These are phyloP conservation scores for Whitmania pigra DNA, from an alignment of 1,140 invertebrate species.

Conservation along the genomic window DNA sequence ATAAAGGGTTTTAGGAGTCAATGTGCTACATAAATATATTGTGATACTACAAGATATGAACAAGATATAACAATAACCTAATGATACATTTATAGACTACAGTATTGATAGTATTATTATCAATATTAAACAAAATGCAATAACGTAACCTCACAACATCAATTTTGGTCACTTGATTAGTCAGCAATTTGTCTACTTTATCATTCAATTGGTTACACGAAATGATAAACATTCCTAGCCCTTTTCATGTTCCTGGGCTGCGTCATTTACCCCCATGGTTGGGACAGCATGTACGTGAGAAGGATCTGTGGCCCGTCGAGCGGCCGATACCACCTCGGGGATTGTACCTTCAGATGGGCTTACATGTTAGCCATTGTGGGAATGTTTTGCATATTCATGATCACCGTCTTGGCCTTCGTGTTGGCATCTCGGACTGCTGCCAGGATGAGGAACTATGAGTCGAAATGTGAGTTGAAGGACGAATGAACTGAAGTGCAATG, in stretches of 20 bases:
- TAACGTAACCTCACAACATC: background rate
- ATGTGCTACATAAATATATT: too few relatives aligned
- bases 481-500: too few relatives aligned
- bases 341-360: conserved; percentile 78
- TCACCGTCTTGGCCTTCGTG: conserved; percentile 82
- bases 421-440: conserved; percentile 55
- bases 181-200: too few relatives aligned
- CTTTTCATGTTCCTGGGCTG: conserved; percentile 49
- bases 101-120: background rate
- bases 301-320: conserved; percentile 72
- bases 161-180: background rate
- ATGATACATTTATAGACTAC: too few relatives aligned
- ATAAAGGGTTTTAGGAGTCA: too few relatives aligned
- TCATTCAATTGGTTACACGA: too few relatives aligned
- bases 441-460: conserved; percentile 9
- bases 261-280: conserved; percentile 79
- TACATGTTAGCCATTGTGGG: conserved; percentile 82
- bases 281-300: conserved; percentile 67
- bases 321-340: conserved; percentile 58
- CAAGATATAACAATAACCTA: too few relatives aligned
- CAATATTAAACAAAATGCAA: background rate
- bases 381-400: conserved; percentile 73
- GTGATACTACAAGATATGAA: too few relatives aligned
- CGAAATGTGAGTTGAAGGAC: background rate
- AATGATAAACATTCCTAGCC: conserved; percentile 31